Conservation (phyloP, 1,140 invertebrate genomes). For the Papilio dardanus region DNA sequence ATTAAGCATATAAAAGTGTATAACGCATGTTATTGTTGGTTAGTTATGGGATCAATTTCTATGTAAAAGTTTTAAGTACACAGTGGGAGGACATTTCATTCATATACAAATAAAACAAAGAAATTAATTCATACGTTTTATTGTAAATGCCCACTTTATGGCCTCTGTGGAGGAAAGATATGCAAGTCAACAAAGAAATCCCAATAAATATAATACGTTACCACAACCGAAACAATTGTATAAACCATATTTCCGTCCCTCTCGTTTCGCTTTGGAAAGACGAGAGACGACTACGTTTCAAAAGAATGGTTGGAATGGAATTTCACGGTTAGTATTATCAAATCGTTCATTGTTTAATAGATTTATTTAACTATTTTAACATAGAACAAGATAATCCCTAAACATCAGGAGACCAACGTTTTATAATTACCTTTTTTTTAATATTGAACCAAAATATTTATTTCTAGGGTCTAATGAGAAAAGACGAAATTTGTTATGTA, state of each 20-base stretch:
- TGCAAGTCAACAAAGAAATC: conserved; percentile 25
- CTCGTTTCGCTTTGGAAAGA: not conserved
- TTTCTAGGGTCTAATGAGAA: no score
- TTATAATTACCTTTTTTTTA: no score
- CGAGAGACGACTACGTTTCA: not conserved
- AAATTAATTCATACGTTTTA: conserved; percentile 46
- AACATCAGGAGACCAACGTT: not conserved
- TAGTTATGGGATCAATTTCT: conserved; percentile 33
- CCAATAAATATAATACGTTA: not conserved
- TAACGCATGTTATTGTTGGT: not conserved
- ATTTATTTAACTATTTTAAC: not conserved
- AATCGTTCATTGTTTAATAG: not conserved
- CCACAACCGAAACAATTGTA: not conserved
- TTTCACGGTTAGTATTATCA: not conserved
- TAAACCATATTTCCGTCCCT: not conserved
- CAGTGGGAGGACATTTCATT: conserved; percentile 19
- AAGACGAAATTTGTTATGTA: no score
- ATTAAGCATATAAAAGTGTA: not conserved
- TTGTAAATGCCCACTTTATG: conserved; percentile 40
- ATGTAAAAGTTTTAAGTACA: conserved; percentile 24
- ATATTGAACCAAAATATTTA: no score
- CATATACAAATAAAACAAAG: conserved; percentile 53
- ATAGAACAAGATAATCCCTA: not conserved
- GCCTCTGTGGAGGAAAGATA: conserved; percentile 39
- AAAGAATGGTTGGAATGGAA: not conserved